Conservation (phyloP, 2,797 vertebrate species). For the Myotis pilosus region DNA sequence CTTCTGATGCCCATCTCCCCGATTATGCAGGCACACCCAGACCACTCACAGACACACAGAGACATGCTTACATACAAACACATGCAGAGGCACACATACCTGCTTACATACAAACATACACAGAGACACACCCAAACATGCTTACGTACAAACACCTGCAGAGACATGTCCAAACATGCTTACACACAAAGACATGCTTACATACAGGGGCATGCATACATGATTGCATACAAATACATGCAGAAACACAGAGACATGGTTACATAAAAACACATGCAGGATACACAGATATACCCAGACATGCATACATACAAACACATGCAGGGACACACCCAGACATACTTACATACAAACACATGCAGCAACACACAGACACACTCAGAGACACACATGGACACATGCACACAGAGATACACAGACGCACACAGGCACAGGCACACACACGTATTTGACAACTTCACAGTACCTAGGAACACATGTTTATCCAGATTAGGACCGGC, state of each 20-base stretch:
- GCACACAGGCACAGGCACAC: not conserved
- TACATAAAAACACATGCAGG: not conserved
- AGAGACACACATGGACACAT: too few relatives aligned
- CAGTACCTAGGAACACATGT: too few relatives aligned
- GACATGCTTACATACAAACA: not conserved
- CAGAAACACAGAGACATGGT: not conserved
- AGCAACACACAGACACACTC: not conserved
- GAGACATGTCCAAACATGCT: not conserved
- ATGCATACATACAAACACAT: not conserved
- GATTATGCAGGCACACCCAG: not conserved
- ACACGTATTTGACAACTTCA: not conserved
- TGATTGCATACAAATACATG: too few relatives aligned
- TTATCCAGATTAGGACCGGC: not conserved
- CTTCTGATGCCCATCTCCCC: not conserved
- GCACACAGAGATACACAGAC: not conserved
- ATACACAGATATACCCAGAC: too few relatives aligned
- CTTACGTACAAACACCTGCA: not conserved
- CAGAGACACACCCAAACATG: too few relatives aligned
- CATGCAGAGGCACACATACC: not conserved
- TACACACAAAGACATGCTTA: not conserved
- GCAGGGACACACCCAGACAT: not conserved
- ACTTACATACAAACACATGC: not conserved
- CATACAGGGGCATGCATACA: not conserved
- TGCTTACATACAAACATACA: not conserved
- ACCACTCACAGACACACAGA: not conserved